phyloP scores from a whole-genome alignment of 2,113 vertebrate species.

The Zingel zingel region DNA sequence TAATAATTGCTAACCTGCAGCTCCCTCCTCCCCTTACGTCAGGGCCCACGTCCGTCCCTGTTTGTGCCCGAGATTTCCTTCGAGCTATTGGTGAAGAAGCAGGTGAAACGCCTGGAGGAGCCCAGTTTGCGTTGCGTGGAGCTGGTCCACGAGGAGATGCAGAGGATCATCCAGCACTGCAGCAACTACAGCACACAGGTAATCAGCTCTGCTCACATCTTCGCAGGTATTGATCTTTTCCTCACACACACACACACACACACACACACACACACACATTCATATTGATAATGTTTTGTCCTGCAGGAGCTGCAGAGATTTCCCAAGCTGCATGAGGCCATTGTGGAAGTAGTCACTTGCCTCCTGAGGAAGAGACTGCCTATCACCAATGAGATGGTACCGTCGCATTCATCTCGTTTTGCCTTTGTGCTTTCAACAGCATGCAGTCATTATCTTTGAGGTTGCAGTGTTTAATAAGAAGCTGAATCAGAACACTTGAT shows the following conservation, averaged over 20 bases:
- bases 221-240: rapidly evolving
- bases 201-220: not conserved
- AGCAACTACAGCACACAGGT: conserved; percentile 99
- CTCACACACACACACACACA: not conserved
- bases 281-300: not conserved
- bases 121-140: conserved; percentile 97
- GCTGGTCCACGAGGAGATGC: conserved; percentile 99
- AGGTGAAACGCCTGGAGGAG: conserved; percentile 97
- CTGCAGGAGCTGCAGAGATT: conserved; percentile 94
- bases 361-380: conserved; percentile 95
- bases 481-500: too few relatives aligned
- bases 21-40: not conserved
- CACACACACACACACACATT: not conserved
- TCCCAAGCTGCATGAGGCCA: conserved; percentile 97
- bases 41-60: conserved; percentile 97
- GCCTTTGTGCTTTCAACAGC: not conserved
- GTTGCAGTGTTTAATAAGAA: rapidly evolving
- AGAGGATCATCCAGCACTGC: conserved; percentile 98
- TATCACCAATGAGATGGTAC: conserved; percentile 98
- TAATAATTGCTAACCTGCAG: not conserved
- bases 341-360: conserved; percentile 98
- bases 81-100: conserved; percentile 96
- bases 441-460: not conserved
- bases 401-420: not conserved
- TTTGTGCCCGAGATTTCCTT: conserved; percentile 98